These are phyloP conservation scores for Myripristis murdjan DNA, from an alignment of 2,797 vertebrate species.

Conservation along the genomic window DNA sequence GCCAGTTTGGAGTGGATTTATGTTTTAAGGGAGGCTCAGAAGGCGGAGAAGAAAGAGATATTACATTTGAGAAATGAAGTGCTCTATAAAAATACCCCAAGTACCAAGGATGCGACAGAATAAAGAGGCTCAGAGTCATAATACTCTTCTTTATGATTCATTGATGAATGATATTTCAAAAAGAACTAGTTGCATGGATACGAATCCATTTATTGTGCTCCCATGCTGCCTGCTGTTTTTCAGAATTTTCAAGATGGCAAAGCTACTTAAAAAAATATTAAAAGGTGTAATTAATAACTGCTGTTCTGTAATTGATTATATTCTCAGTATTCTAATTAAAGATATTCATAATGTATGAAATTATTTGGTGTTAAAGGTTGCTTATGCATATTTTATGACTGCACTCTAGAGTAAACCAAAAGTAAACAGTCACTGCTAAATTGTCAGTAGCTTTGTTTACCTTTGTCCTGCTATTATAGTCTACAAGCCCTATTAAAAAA, in stretches of 20 bases:
- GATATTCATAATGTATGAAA: constrained; percentile 13
- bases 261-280: constrained; percentile 6
- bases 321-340: constrained; percentile 9
- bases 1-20: constrained; percentile 80
- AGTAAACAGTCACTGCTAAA: constrained; percentile 41
- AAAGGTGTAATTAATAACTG: constrained; percentile 18
- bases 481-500: constrained; percentile 27
- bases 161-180: constrained; percentile 52
- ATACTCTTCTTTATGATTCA: constrained; percentile 48
- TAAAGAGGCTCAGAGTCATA: constrained; percentile 53
- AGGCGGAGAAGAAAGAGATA: constrained; percentile 70
- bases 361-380: constrained; percentile 17
- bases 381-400: constrained; percentile 23
- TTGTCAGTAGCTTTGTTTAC: constrained; percentile 43
- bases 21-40: constrained; percentile 73
- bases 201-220: constrained; percentile 23
- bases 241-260: constrained; percentile 5
- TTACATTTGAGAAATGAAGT: constrained; percentile 69
- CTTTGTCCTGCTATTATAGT: constrained; percentile 31
- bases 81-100: constrained; percentile 56
- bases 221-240: constrained; percentile 6
- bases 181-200: constrained; percentile 32
- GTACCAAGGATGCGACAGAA: constrained; percentile 45
- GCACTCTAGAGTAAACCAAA: background rate
- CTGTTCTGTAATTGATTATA: background rate